phyloP scores from a whole-genome alignment of 2,888 invertebrate species.

The Rotaria sp. region DNA sequence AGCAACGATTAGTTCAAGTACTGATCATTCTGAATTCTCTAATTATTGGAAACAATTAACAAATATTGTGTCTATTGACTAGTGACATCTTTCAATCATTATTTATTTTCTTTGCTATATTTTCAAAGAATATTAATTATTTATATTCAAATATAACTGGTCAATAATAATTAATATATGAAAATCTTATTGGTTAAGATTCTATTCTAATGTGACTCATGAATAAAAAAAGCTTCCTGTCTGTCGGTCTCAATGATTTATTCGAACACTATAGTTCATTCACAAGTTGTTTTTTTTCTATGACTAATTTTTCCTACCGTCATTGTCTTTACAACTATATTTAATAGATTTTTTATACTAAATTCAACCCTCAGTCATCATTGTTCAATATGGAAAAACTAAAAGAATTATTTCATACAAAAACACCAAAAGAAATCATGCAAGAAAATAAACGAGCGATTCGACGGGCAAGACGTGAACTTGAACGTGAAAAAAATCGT shows the following conservation, averaged over 20 bases:
- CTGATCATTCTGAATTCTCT: too few relatives aligned
- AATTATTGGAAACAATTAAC: too few relatives aligned
- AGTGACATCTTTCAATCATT: not conserved
- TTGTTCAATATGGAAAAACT: not conserved
- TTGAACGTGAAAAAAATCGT: slow-evolving; percentile 78
- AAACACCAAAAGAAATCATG: slow-evolving; percentile 90
- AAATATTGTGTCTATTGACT: not conserved
- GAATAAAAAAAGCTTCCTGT: not conserved
- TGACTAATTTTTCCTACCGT: not conserved
- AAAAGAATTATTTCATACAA: not conserved
- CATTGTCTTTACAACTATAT: not conserved
- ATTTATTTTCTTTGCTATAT: too few relatives aligned
- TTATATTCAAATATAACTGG: not conserved
- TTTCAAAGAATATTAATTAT: not conserved
- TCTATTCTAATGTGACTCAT: not conserved
- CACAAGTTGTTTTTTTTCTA: not conserved
- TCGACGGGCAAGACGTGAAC: slow-evolving; percentile 93
- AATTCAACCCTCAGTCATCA: not conserved
- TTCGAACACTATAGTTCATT: not conserved
- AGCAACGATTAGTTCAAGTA: too few relatives aligned
- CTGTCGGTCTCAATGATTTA: not conserved
- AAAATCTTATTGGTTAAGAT: not conserved
- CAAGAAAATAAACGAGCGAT: slow-evolving; percentile 93
- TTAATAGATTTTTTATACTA: not conserved
- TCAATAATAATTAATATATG: not conserved